phyloP scores from a whole-genome alignment of 2,797 vertebrate genomes.

The Chrysocyon brachyurus region DNA sequence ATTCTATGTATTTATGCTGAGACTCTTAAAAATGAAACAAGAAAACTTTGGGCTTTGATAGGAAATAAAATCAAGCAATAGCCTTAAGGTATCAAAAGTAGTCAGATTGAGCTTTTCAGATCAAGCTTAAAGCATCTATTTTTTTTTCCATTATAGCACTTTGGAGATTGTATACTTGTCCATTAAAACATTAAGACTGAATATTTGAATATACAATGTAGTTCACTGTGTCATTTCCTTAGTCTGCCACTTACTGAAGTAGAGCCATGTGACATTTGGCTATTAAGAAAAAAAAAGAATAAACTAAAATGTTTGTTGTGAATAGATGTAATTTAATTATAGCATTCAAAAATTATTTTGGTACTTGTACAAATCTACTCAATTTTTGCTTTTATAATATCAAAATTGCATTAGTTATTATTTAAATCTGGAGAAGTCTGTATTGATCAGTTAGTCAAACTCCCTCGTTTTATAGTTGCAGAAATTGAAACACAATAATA shows the following conservation, averaged over 20 bases:
- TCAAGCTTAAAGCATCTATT: neutral
- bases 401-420: neutral
- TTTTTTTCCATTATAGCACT: neutral
- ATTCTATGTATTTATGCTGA: neutral
- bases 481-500: neutral
- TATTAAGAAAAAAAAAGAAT: constrained; percentile 17
- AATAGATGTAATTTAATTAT: constrained; percentile 13
- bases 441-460: neutral
- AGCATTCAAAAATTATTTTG: neutral
- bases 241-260: neutral
- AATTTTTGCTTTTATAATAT: constrained; percentile 5
- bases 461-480: neutral
- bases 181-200: neutral
- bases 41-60: neutral
- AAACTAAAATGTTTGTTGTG: neutral
- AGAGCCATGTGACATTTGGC: neutral
- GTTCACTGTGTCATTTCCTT: neutral
- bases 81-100: neutral
- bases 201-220: neutral
- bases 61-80: neutral
- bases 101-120: neutral
- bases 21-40: neutral
- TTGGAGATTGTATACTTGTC: neutral
- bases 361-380: neutral
- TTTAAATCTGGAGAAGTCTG: neutral